Evolutionary conservation across 2,797 vertebrate species (phyloP).

Genomic region (Oceanodroma leucorhoa): DNA sequence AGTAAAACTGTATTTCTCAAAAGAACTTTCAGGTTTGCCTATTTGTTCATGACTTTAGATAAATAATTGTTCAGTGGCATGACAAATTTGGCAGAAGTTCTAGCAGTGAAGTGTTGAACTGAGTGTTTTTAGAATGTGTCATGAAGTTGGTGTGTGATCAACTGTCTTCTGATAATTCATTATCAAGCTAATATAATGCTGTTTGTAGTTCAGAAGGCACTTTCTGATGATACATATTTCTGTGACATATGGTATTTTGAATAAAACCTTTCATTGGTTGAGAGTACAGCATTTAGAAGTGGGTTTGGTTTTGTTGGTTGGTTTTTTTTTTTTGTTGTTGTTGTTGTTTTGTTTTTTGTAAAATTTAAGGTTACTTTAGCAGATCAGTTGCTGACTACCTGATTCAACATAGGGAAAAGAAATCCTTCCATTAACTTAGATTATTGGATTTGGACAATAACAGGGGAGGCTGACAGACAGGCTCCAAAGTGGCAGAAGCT

Average conservation of each 20-base stretch:
- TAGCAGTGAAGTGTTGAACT: not conserved
- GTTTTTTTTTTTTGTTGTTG: too few species aligned
- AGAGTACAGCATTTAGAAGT: not conserved
- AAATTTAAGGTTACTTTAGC: not conserved
- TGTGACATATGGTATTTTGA: not conserved
- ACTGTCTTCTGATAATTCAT: not conserved
- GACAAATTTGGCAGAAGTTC: not conserved
- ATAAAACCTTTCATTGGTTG: not conserved
- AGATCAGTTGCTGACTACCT: not conserved
- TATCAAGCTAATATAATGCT: not conserved
- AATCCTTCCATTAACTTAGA: not conserved
- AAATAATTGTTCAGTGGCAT: not conserved
- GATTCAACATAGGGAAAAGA: not conserved
- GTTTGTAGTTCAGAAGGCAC: not conserved
- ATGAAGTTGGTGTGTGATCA: not conserved
- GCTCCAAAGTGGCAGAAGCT: not conserved
- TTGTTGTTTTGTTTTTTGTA: not conserved
- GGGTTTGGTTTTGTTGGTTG: not conserved
- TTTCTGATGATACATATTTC: not conserved
- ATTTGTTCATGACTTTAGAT: not conserved
- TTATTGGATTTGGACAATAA: not conserved
- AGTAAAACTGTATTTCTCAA: not conserved
- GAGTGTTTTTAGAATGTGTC: not conserved
- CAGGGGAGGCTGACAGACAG: not conserved
- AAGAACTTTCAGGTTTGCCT: not conserved